These are phyloP conservation scores for Muscicapa striata DNA, from an alignment of 2,797 vertebrate genomes.

Conservation along the genomic window DNA sequence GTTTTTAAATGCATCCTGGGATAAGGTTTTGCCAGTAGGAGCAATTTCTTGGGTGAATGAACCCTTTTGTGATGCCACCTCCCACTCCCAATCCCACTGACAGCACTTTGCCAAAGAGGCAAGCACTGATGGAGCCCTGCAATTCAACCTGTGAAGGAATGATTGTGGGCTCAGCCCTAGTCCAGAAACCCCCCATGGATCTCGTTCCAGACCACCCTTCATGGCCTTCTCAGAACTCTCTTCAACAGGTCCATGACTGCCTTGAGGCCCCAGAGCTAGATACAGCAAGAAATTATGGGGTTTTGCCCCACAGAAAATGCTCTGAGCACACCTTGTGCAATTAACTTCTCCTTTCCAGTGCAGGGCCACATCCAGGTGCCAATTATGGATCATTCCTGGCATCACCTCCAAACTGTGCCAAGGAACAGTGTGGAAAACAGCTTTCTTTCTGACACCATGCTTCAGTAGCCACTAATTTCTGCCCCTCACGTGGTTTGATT, in stretches of 20 bases:
- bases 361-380: not conserved
- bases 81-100: fast-evolving
- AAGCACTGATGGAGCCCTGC: not conserved
- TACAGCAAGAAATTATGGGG: not conserved
- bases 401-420: not conserved
- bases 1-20: not conserved
- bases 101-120: not conserved
- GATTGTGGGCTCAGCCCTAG: fast-evolving
- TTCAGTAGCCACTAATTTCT: not conserved
- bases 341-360: not conserved
- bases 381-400: not conserved
- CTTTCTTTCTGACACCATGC: not conserved
- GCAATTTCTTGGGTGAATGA: fast-evolving
- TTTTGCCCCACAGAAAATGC: not conserved
- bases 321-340: not conserved
- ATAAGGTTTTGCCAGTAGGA: not conserved
- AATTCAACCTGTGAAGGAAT: not conserved
- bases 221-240: not conserved
- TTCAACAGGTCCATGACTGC: not conserved
- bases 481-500: fast-evolving
- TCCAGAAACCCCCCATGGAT: not conserved
- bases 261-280: not conserved
- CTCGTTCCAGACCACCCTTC: fast-evolving
- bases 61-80: not conserved
- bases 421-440: not conserved